A percentile compares a stretch with the other conserved stretches of the same genome.
Evolutionary conservation across 2,888 invertebrate genomes (phyloP).

Genomic region (Baronia brevicornis): DNA sequence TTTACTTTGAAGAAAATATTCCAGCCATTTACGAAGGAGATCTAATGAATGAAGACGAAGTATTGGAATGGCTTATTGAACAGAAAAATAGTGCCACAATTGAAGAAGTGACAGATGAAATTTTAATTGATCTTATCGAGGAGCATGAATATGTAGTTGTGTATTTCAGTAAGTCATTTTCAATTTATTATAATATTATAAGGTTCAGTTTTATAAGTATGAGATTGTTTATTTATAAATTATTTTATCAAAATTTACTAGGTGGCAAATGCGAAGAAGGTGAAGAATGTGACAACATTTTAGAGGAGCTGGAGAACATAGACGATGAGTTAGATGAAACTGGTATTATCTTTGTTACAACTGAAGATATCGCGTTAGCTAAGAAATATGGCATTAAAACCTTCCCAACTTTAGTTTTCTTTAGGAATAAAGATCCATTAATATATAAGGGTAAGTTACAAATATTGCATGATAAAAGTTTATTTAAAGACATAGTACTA

Average conservation of each 20-base stretch:
- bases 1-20: conserved; percentile 94
- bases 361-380: conserved; percentile 87
- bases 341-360: conserved; percentile 95
- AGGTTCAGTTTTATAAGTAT: too few species aligned
- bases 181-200: conserved; percentile 3
- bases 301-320: conserved; percentile 91
- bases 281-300: conserved; percentile 88
- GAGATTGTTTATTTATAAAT: neutral
- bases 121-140: conserved; percentile 87
- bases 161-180: conserved; percentile 84
- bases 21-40: conserved; percentile 95
- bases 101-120: conserved; percentile 95
- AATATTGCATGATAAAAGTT: neutral
- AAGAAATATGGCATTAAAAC: conserved; percentile 89
- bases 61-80: conserved; percentile 90
- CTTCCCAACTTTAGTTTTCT: conserved; percentile 91
- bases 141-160: conserved; percentile 96
- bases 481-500: too few species aligned
- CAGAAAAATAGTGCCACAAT: conserved; percentile 94
- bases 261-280: conserved; percentile 91
- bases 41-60: conserved; percentile 93
- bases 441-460: conserved; percentile 79
- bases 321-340: conserved; percentile 95
- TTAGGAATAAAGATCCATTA: conserved; percentile 92
- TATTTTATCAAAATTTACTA: conserved; percentile 31